These are phyloP conservation scores for Aradophagus sp. DNA, from an alignment of 1,140 invertebrate species.

Conservation along the genomic window DNA sequence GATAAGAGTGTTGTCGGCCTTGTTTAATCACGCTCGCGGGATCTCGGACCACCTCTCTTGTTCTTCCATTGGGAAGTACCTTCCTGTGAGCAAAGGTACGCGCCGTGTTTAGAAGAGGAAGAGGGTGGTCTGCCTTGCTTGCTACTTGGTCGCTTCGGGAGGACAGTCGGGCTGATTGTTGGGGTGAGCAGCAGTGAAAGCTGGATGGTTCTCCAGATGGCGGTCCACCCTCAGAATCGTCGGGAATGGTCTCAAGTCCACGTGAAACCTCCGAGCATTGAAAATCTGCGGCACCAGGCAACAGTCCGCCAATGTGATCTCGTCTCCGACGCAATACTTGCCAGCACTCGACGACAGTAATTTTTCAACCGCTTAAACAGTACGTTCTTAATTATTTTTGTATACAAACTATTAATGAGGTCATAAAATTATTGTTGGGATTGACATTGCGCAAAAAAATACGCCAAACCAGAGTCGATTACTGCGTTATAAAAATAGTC, in stretches of 20 bases:
- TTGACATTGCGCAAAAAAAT: constrained; percentile 23
- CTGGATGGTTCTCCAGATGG: constrained; percentile 88
- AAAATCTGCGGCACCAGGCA: constrained; percentile 96
- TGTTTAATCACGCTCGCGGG: constrained; percentile 49
- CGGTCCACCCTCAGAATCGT: constrained; percentile 90
- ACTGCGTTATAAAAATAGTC: too few species aligned
- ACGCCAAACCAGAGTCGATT: too few species aligned
- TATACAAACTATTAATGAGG: too few species aligned
- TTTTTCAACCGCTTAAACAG: constrained; percentile 87
- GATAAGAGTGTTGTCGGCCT: constrained; percentile 51
- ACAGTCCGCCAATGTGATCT: constrained; percentile 94
- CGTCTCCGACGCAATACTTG: constrained; percentile 95
- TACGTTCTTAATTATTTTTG: too few species aligned
- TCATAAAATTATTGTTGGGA: constrained; percentile 22
- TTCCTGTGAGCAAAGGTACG: constrained; percentile 30
- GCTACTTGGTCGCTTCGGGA: constrained; percentile 85
- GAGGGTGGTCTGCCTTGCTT: constrained; percentile 75
- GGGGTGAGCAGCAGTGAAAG: constrained; percentile 90
- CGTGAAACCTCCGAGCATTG: constrained; percentile 92
- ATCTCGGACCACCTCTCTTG: constrained; percentile 64
- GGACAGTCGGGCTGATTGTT: constrained; percentile 94
- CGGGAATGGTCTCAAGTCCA: constrained; percentile 91
- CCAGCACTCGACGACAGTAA: constrained; percentile 88
- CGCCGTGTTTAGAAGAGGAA: constrained; percentile 70
- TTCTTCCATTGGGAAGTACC: constrained; percentile 47